Conservation (phyloP, 2,888 invertebrate species). For the Drosophila eohydei region DNA sequence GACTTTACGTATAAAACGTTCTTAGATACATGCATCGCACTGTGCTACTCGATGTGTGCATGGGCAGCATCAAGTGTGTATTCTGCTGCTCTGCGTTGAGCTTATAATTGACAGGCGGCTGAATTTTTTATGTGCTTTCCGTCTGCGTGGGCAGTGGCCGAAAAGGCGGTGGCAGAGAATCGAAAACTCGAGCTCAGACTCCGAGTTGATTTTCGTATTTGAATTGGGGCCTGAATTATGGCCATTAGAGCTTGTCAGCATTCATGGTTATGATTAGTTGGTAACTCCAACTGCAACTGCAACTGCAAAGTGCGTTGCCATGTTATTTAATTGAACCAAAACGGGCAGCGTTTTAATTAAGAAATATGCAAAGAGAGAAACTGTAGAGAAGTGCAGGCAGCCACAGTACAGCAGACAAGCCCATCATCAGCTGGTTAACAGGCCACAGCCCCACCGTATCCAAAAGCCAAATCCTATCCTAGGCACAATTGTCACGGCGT, state of each 20-base stretch:
- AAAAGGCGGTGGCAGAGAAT: background rate
- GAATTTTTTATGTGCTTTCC: slow-evolving; percentile 62
- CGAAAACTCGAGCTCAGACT: slow-evolving; percentile 4
- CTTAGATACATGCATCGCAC: background rate
- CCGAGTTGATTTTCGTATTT: background rate
- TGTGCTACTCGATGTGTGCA: slow-evolving; percentile 8
- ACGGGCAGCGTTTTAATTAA: slow-evolving; percentile 64
- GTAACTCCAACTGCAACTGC: slow-evolving; percentile 43
- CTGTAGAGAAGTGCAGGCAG: slow-evolving; percentile 1
- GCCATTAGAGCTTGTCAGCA: slow-evolving; percentile 30
- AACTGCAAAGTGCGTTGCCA: slow-evolving; percentile 57
- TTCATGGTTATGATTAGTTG: slow-evolving; percentile 5
- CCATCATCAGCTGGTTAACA: slow-evolving; percentile 29
- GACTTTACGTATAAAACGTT: background rate
- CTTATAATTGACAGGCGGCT: slow-evolving; percentile 73
- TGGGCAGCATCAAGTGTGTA: slow-evolving; percentile 59
- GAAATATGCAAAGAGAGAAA: slow-evolving; percentile 39
- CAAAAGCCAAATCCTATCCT: slow-evolving; percentile 27
- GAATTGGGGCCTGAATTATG: slow-evolving; percentile 3
- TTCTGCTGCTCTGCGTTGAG: slow-evolving; percentile 48
- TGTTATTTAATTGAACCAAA: slow-evolving; percentile 62
- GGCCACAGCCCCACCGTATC: slow-evolving; percentile 4
- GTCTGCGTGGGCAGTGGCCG: slow-evolving; percentile 47
- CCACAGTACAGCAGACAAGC: slow-evolving; percentile 25
- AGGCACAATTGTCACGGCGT: slow-evolving; percentile 69